Evolutionary conservation across 2,888 invertebrate species (phyloP).

Genomic region (Stomorhina lunata): DNA sequence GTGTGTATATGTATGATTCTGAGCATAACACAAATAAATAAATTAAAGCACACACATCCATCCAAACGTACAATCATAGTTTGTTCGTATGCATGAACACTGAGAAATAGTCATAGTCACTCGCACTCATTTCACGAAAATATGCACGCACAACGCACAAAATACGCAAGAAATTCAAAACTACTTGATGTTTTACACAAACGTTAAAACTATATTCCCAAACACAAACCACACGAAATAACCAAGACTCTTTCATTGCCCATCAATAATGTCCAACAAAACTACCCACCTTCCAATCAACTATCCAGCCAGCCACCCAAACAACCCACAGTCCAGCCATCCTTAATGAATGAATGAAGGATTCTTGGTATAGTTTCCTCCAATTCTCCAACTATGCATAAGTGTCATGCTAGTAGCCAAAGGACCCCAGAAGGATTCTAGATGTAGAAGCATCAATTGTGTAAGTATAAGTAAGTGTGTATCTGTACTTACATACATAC

Average conservation of each 20-base stretch:
- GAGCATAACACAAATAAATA: conserved; percentile 50
- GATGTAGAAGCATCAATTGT: conserved; percentile 20
- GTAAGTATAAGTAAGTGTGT: neutral
- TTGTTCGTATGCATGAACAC: neutral
- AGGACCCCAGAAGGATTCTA: conserved; percentile 52
- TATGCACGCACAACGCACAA: conserved; percentile 33
- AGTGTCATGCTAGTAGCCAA: conserved; percentile 54
- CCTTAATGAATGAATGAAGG: conserved; percentile 22
- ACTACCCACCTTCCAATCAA: conserved; percentile 11
- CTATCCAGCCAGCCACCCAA: neutral
- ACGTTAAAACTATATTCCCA: conserved; percentile 50
- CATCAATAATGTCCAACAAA: conserved; percentile 53
- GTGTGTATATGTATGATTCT: too few relatives aligned
- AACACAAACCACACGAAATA: conserved; percentile 58
- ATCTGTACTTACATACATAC: neutral
- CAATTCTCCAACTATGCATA: conserved; percentile 54
- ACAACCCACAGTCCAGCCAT: conserved; percentile 11
- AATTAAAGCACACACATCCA: conserved; percentile 17
- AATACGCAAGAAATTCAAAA: conserved; percentile 60
- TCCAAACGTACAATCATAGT: neutral
- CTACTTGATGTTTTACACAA: conserved; percentile 49
- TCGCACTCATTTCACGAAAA: conserved; percentile 11
- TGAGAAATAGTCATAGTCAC: neutral
- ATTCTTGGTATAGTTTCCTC: conserved; percentile 30
- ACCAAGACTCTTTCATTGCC: conserved; percentile 49